Evolutionary conservation across 2,113 vertebrate species (phyloP).

Genomic region (Bos indicus): DNA sequence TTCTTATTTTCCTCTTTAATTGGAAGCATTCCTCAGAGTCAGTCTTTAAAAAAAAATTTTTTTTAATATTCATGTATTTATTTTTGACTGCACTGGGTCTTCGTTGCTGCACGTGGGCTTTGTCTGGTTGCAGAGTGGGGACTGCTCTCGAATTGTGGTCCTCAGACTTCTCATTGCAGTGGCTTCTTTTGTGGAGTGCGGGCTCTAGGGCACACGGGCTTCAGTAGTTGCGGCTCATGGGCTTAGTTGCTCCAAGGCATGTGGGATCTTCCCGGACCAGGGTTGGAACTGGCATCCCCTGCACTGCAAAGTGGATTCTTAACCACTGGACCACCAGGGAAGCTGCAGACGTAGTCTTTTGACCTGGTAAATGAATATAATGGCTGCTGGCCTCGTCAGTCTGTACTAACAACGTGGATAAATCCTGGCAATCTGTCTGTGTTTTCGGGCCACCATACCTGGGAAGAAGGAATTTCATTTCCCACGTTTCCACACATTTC

Average conservation of each 20-base stretch:
- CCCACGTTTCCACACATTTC: fast-evolving
- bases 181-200: background rate
- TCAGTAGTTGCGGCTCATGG: background rate
- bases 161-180: background rate
- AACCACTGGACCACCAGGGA: background rate
- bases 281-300: background rate
- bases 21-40: background rate
- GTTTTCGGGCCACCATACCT: background rate
- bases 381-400: background rate
- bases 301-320: background rate
- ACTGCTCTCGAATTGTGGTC: background rate
- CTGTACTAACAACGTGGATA: background rate
- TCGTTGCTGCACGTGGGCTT: background rate
- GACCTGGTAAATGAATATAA: background rate
- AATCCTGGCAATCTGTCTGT: background rate
- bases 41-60: background rate
- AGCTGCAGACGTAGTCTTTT: background rate
- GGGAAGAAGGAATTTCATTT: background rate
- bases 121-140: background rate
- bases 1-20: background rate
- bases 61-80: background rate
- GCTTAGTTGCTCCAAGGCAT: background rate
- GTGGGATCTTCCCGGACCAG: background rate
- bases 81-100: background rate
- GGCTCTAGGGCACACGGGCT: background rate